phyloP scores from a whole-genome alignment of 2,888 invertebrate genomes.

The Cheilosia vernalis region DNA sequence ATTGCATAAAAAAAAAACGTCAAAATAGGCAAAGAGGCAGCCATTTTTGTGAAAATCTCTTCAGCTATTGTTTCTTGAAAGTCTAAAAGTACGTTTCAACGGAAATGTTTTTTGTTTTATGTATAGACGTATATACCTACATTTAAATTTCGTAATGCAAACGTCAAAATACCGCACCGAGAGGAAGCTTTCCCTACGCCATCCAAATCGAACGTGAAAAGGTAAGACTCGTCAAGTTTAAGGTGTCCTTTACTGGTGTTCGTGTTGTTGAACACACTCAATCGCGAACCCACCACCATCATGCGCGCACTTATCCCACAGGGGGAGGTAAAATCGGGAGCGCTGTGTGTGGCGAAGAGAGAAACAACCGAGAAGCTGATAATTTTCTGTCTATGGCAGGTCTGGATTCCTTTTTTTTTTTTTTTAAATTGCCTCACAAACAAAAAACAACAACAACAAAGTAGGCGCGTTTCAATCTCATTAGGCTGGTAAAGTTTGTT shows the following conservation, averaged over 20 bases:
- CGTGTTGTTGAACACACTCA: slow-evolving; percentile 29
- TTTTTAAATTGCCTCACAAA: slow-evolving; percentile 42
- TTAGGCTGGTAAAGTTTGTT: slow-evolving; percentile 54
- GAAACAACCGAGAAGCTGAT: slow-evolving; percentile 45
- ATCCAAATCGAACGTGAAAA: slow-evolving; percentile 19
- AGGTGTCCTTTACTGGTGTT: slow-evolving; percentile 28
- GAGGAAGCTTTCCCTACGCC: neutral
- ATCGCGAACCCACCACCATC: neutral
- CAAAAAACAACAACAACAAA: slow-evolving; percentile 36
- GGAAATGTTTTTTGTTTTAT: too few relatives aligned
- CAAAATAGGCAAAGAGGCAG: slow-evolving; percentile 33
- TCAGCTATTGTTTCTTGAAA: neutral
- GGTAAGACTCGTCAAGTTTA: slow-evolving; percentile 47
- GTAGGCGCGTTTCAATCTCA: slow-evolving; percentile 67
- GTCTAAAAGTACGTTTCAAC: neutral
- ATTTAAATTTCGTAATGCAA: slow-evolving; percentile 8
- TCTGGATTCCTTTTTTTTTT: slow-evolving; percentile 62
- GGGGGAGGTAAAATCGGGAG: neutral
- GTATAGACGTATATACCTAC: neutral
- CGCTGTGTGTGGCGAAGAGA: neutral
- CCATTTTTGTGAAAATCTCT: slow-evolving; percentile 27
- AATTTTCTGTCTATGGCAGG: slow-evolving; percentile 70
- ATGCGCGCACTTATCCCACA: neutral
- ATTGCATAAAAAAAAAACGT: slow-evolving; percentile 50
- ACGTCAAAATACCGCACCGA: slow-evolving; percentile 18